These are phyloP conservation scores for Chamaea fasciata DNA, from an alignment of 2,113 vertebrate genomes.

Conservation along the genomic window DNA sequence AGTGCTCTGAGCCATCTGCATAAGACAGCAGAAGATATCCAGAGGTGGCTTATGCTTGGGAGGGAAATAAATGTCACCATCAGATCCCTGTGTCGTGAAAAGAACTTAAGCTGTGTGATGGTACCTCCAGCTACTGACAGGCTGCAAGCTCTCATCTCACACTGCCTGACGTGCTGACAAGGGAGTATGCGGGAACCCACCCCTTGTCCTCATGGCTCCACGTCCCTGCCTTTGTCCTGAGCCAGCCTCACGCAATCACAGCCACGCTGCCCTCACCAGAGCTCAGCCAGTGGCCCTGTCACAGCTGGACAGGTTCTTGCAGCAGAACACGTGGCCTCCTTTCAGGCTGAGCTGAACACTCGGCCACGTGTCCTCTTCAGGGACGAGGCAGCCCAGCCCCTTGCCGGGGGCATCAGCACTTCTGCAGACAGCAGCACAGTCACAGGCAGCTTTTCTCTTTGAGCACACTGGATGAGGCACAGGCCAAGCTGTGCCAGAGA, in stretches of 20 bases:
- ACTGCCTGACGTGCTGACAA: rapidly evolving
- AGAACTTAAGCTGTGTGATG: not conserved
- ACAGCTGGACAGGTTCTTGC: not conserved
- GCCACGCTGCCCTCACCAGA: not conserved
- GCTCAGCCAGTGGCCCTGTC: not conserved
- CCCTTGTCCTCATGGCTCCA: not conserved
- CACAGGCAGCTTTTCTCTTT: not conserved
- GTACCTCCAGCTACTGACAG: not conserved
- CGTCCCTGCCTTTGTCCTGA: not conserved
- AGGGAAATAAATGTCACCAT: not conserved
- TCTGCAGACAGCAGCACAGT: not conserved
- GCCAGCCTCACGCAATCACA: rapidly evolving
- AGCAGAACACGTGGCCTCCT: not conserved
- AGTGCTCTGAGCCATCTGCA: not conserved
- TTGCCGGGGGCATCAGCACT: not conserved
- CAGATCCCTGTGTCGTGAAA: not conserved
- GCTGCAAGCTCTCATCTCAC: not conserved
- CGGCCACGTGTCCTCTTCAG: not conserved
- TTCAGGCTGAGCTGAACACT: not conserved
- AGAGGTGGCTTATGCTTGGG: not conserved
- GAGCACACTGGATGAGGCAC: not conserved
- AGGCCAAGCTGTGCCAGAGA: not conserved
- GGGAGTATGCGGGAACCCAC: not conserved
- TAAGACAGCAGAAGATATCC: not conserved
- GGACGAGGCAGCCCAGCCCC: not conserved